Base-by-base conservation (phyloP, 2,888 invertebrate species). In the Cerceris rybyensis region DNA sequence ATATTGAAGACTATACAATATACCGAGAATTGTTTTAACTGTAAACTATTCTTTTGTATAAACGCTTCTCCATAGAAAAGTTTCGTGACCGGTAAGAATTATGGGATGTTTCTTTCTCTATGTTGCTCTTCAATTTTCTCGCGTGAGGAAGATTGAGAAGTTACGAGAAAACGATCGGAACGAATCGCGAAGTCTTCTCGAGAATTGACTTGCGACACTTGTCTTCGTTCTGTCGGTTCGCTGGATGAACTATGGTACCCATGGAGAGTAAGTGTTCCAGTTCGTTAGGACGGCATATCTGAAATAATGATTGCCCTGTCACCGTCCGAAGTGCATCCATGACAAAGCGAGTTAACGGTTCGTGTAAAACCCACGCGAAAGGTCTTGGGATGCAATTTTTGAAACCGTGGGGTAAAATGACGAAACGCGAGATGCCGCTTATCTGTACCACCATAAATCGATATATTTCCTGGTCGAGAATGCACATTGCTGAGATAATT, bases 291-390 rank as follows among this genome's bases (percentile, higher is more conserved):
- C 65, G 67, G 75, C 71, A 75, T 81, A 81, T 73, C 79, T 77
- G 81, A 84, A 82, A 81, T 85, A 85, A 87, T 86, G 85, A 83
- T 82, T 80, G 72, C 65, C 72, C 79, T 75, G 82, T 80, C 81
- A 75, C 67, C 17, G 57, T 17, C 49, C 60, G 57, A 49, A 75
- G 68, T 69, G 75, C 66, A 72, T 65, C 70, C 70, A 59, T 81
- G 76, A 79, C 84, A 82, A 81, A 84, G 71, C 78, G 78, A 75
- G 17, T 67, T 76, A 81, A 81, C 80, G 79, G 78, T 75, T 16
- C 61, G 7, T 69, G 66, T 49, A 41, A 16, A 50, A 66, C 73
- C 78, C 77, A 66, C 78, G 75, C 75, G 28, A 14, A 28, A 41
- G 5, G 46, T 39, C 28, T 6, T 11, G 41, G 52, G 58, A 61